These are phyloP conservation scores for Phenganax stokvisi DNA, from an alignment of 92 coral and sea anemone species.

Conservation along the genomic window DNA sequence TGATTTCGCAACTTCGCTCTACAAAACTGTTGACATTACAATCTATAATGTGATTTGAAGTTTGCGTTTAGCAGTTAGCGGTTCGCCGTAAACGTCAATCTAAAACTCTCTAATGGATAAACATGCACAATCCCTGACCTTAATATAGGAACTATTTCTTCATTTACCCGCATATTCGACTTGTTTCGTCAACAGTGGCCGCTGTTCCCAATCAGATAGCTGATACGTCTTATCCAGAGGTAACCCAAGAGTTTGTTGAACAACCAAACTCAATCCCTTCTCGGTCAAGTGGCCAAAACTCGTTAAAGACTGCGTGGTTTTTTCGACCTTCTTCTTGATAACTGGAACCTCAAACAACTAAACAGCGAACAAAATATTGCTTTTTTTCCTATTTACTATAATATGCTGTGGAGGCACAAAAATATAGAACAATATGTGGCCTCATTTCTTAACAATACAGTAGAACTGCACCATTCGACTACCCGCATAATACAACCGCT, in stretches of 20 bases:
- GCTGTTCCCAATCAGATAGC: slow-evolving; percentile 95
- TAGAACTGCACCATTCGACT: too few relatives aligned
- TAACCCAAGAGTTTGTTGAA: slow-evolving; percentile 69
- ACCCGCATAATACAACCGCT: too few relatives aligned
- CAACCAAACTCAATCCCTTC: slow-evolving; percentile 88
- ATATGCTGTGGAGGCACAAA: neutral
- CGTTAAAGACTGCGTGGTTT: slow-evolving; percentile 32
- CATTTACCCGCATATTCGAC: slow-evolving; percentile 75
- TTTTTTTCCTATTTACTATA: too few relatives aligned
- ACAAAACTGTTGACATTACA: too few relatives aligned
- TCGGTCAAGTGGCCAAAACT: slow-evolving; percentile 53
- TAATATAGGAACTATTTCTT: too few relatives aligned
- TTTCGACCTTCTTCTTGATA: slow-evolving; percentile 52
- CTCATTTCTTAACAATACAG: too few relatives aligned
- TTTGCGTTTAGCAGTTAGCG: too few relatives aligned
- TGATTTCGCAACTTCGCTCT: too few relatives aligned
- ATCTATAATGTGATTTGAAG: too few relatives aligned
- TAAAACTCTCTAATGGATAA: too few relatives aligned
- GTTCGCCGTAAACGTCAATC: too few relatives aligned
- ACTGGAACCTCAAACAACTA: slow-evolving; percentile 58
- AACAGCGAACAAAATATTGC: neutral
- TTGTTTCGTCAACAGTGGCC: slow-evolving; percentile 76
- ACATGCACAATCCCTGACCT: too few relatives aligned
- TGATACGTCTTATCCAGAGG: slow-evolving; percentile 93
- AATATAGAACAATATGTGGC: neutral